Percentiles rank a stretch among this genome's conserved stretches.
These are phyloP conservation scores for Mastigias papua DNA, from an alignment of 30 jellyfish, hydroid and myxozoan species.

Conservation along the genomic window DNA sequence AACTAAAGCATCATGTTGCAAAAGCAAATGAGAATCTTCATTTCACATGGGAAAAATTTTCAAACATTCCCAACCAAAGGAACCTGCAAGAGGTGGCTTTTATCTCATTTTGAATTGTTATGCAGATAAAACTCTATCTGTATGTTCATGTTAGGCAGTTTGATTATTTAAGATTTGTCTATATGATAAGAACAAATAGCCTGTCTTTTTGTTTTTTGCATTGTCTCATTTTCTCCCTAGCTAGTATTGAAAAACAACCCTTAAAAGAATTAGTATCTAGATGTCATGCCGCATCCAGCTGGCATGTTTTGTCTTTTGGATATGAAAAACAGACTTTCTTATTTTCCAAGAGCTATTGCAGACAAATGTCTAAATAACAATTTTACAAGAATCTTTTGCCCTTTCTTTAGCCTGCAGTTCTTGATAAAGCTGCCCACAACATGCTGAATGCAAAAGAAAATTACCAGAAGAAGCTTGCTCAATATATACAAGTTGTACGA, in stretches of 20 bases:
- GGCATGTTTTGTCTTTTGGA: no score
- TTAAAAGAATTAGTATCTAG: no score
- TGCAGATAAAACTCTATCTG: background rate
- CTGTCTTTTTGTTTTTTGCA: no score
- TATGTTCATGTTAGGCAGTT: background rate
- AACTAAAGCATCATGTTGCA: slow-evolving; percentile 65
- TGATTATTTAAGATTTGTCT: no score
- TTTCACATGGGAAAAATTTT: slow-evolving; percentile 88
- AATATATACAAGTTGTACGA: slow-evolving; percentile 76
- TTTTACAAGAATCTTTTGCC: background rate
- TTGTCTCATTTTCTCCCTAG: no score
- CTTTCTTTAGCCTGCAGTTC: slow-evolving; percentile 59
- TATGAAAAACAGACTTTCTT: no score
- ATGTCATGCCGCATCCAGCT: no score
- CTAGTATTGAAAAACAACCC: no score
- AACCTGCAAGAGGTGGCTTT: slow-evolving; percentile 82
- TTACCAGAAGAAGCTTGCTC: slow-evolving; percentile 85
- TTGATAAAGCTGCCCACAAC: slow-evolving; percentile 93
- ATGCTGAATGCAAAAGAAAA: slow-evolving; percentile 92
- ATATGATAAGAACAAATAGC: no score
- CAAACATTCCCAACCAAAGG: slow-evolving; percentile 79
- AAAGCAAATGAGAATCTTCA: slow-evolving; percentile 91
- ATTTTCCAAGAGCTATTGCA: no score
- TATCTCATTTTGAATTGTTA: background rate
- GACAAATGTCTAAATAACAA: no score